Percentiles rank a stretch among this genome's conserved stretches.
Conservation (phyloP, 2,113 vertebrate genomes). For the Hymenochirus boettgeri region DNA sequence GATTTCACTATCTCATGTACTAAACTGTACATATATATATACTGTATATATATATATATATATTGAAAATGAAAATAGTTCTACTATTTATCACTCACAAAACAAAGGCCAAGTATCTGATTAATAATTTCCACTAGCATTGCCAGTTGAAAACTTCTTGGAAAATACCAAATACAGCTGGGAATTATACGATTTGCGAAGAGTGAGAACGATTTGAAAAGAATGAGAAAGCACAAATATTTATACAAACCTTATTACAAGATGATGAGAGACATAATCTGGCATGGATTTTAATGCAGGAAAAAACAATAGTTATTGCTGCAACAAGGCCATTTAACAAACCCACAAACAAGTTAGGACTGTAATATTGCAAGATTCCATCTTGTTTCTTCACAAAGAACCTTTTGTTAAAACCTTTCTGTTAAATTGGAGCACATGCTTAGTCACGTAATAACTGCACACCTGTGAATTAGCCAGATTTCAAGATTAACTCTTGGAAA, state of each 20-base stretch:
- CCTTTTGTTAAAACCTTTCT: not conserved
- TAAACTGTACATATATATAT: no score
- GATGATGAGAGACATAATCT: not conserved
- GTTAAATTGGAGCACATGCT: not conserved
- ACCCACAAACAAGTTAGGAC: not conserved
- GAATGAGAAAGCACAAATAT: slow-evolving; percentile 25
- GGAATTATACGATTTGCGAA: slow-evolving; percentile 13
- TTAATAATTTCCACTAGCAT: slow-evolving; percentile 39
- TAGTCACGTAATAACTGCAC: slow-evolving; percentile 18
- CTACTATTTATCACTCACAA: slow-evolving; percentile 30
- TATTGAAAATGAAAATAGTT: slow-evolving; percentile 27
- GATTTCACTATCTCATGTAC: no score
- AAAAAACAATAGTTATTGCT: not conserved
- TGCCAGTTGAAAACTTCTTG: slow-evolving; percentile 35
- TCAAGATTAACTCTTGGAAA: no score
- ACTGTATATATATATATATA: no score
- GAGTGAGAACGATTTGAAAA: not conserved
- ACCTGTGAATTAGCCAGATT: not conserved
- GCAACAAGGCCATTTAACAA: not conserved
- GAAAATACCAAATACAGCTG: slow-evolving; percentile 27
- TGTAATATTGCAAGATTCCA: not conserved
- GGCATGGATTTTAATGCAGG: not conserved
- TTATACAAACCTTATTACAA: slow-evolving; percentile 6
- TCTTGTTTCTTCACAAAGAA: not conserved
- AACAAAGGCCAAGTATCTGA: slow-evolving; percentile 31